Conservation (phyloP, 2,888 invertebrate species). For the Plusia festucae region DNA sequence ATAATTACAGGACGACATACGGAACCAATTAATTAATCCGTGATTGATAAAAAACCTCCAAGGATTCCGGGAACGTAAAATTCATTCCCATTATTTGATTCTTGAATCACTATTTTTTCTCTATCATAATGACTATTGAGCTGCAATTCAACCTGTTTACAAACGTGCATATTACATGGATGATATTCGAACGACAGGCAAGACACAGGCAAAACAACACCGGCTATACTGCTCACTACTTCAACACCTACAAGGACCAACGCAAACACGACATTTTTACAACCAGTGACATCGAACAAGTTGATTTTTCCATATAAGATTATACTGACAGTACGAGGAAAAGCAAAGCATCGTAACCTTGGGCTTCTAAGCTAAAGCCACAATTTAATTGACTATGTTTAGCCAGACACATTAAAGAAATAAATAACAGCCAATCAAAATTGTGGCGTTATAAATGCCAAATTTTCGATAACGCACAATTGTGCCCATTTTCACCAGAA, state of each 20-base stretch:
- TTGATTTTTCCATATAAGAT: background rate
- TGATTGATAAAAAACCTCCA: background rate
- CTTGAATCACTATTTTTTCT: no score
- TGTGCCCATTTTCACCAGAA: no score
- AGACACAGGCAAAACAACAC: background rate
- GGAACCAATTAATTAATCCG: background rate
- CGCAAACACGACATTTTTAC: slow-evolving; percentile 4
- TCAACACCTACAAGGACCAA: background rate
- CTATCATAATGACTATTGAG: no score
- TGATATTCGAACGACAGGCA: background rate
- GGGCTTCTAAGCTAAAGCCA: background rate
- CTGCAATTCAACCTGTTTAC: no score
- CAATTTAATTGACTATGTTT: no score
- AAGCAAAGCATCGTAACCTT: background rate
- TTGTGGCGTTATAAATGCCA: background rate
- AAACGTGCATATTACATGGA: no score
- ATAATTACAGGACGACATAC: background rate
- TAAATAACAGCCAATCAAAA: background rate
- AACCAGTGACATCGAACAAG: background rate
- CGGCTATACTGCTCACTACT: background rate
- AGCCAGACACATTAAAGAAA: no score
- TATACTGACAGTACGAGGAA: background rate
- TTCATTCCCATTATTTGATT: no score
- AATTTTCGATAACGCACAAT: background rate
- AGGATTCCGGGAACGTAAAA: background rate